Evolutionary conservation across 2,113 vertebrate genomes (phyloP).

Genomic region (human (Homo sapiens)): GRCh38 chr6:135671501-135672000

Average conservation of each 20-base stretch:
- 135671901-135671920: background rate
- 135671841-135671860: background rate
- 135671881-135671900: background rate
- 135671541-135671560: background rate
- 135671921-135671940: background rate
- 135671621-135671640: background rate
- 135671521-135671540: background rate
- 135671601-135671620: background rate
- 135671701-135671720: background rate
- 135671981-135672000: background rate
- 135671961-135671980: background rate
- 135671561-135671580: background rate
- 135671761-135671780: background rate
- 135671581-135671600: background rate
- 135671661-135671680: background rate
- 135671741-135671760: too few species aligned
- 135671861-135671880: background rate
- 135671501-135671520: background rate
- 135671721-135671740: background rate
- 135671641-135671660: background rate
- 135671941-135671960: background rate
- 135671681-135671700: background rate
- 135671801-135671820: background rate
- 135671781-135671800: background rate
- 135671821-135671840: background rate